Evolutionary conservation across 1,140 invertebrate species (phyloP).

Genomic region (Bombus waltoni): DNA sequence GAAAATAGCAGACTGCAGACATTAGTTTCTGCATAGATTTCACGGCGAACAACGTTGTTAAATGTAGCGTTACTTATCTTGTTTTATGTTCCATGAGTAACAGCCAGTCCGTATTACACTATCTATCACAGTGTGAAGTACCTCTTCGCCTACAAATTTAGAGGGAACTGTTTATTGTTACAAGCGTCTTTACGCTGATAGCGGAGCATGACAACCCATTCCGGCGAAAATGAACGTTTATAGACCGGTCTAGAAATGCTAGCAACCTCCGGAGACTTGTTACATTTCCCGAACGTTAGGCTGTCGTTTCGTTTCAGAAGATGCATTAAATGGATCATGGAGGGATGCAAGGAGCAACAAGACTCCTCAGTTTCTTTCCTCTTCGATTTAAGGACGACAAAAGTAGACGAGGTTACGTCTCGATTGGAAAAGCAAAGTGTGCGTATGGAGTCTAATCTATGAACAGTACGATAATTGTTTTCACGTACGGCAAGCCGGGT

Average conservation of each 20-base stretch:
- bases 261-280: not conserved
- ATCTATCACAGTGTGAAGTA: not conserved
- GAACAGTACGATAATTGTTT: too few species aligned
- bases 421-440: too few species aligned
- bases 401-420: too few species aligned
- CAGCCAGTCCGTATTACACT: too few species aligned
- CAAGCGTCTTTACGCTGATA: not conserved
- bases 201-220: not conserved
- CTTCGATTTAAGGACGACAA: not conserved
- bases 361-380: not conserved
- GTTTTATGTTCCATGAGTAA: too few species aligned
- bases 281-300: not conserved
- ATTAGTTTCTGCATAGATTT: too few species aligned
- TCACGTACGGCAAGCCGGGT: too few species aligned
- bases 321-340: not conserved
- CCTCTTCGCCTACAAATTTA: not conserved
- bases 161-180: not conserved
- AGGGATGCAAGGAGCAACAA: not conserved
- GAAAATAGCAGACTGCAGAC: too few species aligned
- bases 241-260: not conserved
- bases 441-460: too few species aligned
- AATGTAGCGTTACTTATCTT: too few species aligned
- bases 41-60: too few species aligned
- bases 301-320: not conserved
- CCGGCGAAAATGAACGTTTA: conserved; percentile 15